These are phyloP conservation scores for Coreoperca whiteheadi DNA, from an alignment of 2,113 vertebrate genomes.

Conservation along the genomic window DNA sequence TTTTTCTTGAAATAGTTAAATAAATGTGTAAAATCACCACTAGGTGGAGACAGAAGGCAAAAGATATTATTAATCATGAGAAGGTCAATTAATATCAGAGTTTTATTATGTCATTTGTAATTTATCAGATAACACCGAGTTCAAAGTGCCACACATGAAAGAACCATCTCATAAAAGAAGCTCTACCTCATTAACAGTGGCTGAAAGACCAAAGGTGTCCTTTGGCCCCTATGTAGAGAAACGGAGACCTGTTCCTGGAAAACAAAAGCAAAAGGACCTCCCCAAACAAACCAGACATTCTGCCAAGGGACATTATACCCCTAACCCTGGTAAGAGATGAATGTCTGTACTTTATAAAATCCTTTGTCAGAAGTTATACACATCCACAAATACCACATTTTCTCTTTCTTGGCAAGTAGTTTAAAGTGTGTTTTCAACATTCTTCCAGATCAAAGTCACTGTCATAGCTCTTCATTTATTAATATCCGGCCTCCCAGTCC, in stretches of 20 bases:
- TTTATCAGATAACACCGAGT: constrained; percentile 55
- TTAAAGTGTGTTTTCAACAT: background rate
- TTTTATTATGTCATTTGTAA: constrained; percentile 36
- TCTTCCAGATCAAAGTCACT: constrained; percentile 56
- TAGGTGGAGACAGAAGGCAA: constrained; percentile 56
- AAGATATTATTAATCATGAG: too few species aligned
- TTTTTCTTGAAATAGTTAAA: background rate
- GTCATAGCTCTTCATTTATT: constrained; percentile 43
- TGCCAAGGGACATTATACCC: constrained; percentile 67
- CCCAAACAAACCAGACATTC: constrained; percentile 45
- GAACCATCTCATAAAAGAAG: constrained; percentile 29
- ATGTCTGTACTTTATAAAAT: constrained; percentile 6
- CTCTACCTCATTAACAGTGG: constrained; percentile 44
- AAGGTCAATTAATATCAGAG: constrained; percentile 7
- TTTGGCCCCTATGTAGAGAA: constrained; percentile 67
- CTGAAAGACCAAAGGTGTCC: constrained; percentile 68
- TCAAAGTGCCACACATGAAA: constrained; percentile 40
- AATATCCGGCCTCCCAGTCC: constrained; percentile 72
- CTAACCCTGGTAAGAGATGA: constrained; percentile 75
- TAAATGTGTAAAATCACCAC: constrained; percentile 46
- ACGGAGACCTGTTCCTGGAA: constrained; percentile 26
- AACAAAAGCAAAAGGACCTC: constrained; percentile 49
- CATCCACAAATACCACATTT: background rate
- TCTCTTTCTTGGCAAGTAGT: background rate
- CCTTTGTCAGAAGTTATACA: background rate